Base-by-base conservation (phyloP, 1,140 invertebrate species). In the Anagrus nilaparvatae region DNA sequence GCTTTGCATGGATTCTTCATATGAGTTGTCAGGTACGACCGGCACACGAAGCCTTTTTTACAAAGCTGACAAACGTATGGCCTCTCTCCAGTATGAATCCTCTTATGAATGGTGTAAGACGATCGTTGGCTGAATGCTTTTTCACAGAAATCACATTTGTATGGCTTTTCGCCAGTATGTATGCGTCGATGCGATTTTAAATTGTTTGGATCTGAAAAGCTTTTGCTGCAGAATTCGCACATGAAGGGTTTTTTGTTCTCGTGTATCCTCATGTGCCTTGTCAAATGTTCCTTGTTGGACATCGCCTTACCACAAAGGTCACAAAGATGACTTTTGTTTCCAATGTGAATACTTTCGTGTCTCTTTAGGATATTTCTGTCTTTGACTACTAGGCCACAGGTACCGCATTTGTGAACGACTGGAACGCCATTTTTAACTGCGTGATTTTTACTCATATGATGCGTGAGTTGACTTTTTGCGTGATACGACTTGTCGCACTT, bases 221-320 rank as follows among this genome's bases (percentile, higher is more conserved):
- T 76, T 66, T 92, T 89, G n/a, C 78, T 78, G 61, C 87, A 88
- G 21, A 84, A 76, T 50, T 79, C 76, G 61, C 81, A 83, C 0
- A 77, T 60, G 55, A 73, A 74, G 24, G 74, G 67, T 40, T 73
- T n/a, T n/a, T 71, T 25, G 73, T 75, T 2, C 76, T 77, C 19
- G 73, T 70, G 59, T 81, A 81, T 81, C 17, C 79, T 61, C 20
- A 75, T 58, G 51, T 84, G 80, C 52, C 79, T 78, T 58, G 79
- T 82, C 36, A 84, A 63, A 46, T 81, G 79, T 43, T 81, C 78
- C 7, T 74, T 71, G 30, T 72, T 77, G 18, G n/a, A n/a, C n/a
- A n/a, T n/a, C n/a, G n/a, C n/a, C n/a, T n/a, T n/a, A n/a, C n/a
- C n/a, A n/a, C n/a, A n/a, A n/a, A n/a, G n/a, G n/a, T n/a, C n/a